Conservation (phyloP, 2,888 invertebrate species). For the Andricus curvator region DNA sequence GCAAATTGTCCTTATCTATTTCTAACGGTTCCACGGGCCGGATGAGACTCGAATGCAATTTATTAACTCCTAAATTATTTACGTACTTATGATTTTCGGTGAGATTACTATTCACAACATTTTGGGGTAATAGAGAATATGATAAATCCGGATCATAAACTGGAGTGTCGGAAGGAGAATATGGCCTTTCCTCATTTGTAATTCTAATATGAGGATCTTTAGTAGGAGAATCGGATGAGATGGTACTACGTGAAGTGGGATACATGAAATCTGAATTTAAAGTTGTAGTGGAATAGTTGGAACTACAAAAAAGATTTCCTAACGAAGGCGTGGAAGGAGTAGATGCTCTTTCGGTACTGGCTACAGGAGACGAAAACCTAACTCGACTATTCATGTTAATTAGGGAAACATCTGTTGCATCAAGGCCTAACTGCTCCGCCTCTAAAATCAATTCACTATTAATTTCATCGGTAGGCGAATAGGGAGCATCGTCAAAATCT, state of each 20-base stretch:
- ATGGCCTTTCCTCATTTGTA: conserved; percentile 60
- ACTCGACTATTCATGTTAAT: conserved; percentile 52
- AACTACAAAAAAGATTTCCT: background rate
- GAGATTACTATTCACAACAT: background rate
- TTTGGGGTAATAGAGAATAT: conserved; percentile 34
- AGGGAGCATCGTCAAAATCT: conserved; percentile 63
- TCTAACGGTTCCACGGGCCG: background rate
- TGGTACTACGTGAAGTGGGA: background rate
- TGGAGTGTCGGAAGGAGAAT: conserved; percentile 69
- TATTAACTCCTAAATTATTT: background rate
- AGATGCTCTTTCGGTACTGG: conserved; percentile 35
- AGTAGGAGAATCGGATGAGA: background rate
- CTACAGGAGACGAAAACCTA: conserved; percentile 40
- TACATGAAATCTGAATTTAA: background rate
- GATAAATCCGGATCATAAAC: conserved; percentile 64
- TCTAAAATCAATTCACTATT: conserved; percentile 60
- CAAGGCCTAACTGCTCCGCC: conserved; percentile 64
- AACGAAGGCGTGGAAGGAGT: background rate
- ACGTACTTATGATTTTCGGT: background rate
- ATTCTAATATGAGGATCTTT: conserved; percentile 1
- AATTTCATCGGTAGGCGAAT: conserved; percentile 73
- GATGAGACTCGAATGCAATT: background rate
- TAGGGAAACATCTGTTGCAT: conserved; percentile 66
- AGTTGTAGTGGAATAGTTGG: background rate
- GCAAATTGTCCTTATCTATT: conserved; percentile 14